phyloP scores from a whole-genome alignment of 2,888 invertebrate species.

The Neuroscelio doddi region DNA sequence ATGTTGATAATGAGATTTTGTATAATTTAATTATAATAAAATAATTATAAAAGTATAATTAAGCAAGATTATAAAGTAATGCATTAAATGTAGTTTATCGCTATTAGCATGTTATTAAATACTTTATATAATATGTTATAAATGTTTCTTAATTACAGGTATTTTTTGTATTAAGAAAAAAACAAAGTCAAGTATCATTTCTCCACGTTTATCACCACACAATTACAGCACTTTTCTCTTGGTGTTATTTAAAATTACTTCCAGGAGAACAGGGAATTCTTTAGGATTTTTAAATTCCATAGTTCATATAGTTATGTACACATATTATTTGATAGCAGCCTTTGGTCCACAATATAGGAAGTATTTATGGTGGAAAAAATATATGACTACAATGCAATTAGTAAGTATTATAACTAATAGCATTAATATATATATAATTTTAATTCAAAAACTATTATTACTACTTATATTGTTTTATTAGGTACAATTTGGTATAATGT shows the following conservation, averaged over 20 bases:
- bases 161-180: slow-evolving; percentile 76
- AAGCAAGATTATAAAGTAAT: background rate
- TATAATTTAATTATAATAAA: no score
- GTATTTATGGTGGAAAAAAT: slow-evolving; percentile 89
- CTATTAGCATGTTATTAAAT: no score
- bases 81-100: no score
- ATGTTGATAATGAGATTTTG: no score
- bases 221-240: slow-evolving; percentile 66
- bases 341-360: slow-evolving; percentile 83
- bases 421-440: no score
- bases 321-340: slow-evolving; percentile 84
- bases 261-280: slow-evolving; percentile 82
- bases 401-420: slow-evolving; percentile 72
- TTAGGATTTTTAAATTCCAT: slow-evolving; percentile 82
- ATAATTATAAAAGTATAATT: background rate
- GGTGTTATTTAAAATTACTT: slow-evolving; percentile 73
- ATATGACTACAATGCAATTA: slow-evolving; percentile 86
- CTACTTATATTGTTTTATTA: slow-evolving; percentile 64
- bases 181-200: slow-evolving; percentile 75
- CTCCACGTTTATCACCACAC: slow-evolving; percentile 77
- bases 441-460: no score
- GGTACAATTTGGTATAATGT: slow-evolving; percentile 80
- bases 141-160: slow-evolving; percentile 58
- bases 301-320: slow-evolving; percentile 88
- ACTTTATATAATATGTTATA: no score